Evolutionary conservation across 2,888 invertebrate species (phyloP).

Genomic region (Lobophora halterata): DNA sequence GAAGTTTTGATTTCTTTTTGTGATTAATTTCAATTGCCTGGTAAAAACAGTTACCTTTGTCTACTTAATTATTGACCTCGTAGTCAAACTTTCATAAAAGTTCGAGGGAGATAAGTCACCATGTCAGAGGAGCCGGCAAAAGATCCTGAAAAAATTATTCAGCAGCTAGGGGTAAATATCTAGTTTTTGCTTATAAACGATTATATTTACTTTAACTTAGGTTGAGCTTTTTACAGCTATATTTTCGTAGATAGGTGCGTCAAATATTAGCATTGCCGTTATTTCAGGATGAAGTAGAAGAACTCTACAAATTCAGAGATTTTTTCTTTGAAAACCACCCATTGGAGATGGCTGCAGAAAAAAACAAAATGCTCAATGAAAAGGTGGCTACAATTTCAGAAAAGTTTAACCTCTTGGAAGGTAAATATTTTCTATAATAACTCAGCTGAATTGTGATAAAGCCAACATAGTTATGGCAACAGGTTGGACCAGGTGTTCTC

Average conservation of each 20-base stretch:
- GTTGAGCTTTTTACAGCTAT: no score
- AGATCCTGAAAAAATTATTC: conserved; percentile 53
- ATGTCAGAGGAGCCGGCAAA: conserved; percentile 32
- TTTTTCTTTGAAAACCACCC: conserved; percentile 89
- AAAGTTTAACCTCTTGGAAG: conserved; percentile 18
- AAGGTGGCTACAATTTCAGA: conserved; percentile 83
- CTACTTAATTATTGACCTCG: no score
- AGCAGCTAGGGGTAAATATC: conserved; percentile 50
- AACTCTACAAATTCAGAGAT: conserved; percentile 86
- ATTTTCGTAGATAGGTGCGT: no score
- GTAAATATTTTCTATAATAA: conserved; percentile 1
- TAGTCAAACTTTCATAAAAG: no score
- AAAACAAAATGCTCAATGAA: conserved; percentile 83
- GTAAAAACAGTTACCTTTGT: no score
- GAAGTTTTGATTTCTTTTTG: no score
- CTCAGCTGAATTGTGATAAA: no score
- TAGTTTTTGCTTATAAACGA: neutral
- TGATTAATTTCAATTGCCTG: no score
- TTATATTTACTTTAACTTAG: no score
- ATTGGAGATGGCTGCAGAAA: conserved; percentile 84
- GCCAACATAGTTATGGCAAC: no score
- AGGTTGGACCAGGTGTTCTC: no score
- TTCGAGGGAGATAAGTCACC: neutral
- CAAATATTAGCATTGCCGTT: no score
- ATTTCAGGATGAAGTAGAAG: conserved; percentile 82